Evolutionary conservation across 1,140 invertebrate species (phyloP), one percentile per base, ranked within the genome.

Genomic region (Telenomus remus): DNA sequence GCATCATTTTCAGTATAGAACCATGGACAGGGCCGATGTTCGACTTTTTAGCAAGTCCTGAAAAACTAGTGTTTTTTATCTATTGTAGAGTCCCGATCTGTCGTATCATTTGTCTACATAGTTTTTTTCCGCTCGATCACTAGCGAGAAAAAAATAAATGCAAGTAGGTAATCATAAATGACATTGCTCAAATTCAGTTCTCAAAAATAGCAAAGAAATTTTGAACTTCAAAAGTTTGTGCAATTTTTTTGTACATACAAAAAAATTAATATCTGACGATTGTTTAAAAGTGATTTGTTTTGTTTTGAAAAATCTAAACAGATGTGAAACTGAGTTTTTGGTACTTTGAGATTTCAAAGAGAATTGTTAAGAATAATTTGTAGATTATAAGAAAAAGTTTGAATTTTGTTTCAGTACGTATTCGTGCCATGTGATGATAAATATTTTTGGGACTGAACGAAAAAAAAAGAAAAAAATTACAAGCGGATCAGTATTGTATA

Each of bases 21-120:
- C 86, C 60, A 87, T 86, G 84, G 85, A 86, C 72, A 84, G 79
- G 33, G 80, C 86, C 66, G 84, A 84, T 80, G 79, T 82, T 44
- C 85, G 87, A 78, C 81, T 88, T 33, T 87, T 87, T 80, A 79
- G 79, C 19, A 27, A 27, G 19, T 27, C 19, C 19, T 71, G 78
- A 69, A 63, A 37, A 4, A 7, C 72, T 59, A 76, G 55, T 13
- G 47, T 57, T 13, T 64, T 64, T 27, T 59, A 42, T 70, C 47
- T n/a, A 75, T 65, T 55, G 15, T 74, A 49, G 51, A 35, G 14
- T 37, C 54, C 72, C 49, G 47, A 75, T 61, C 73, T 78, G 48
- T 72, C 69, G 73, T 73, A 50, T 27, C 65, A 64, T 50, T 71
- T 44, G 27, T 39, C 27, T 53, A 64, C 9, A 39, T 44, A 55